Evolutionary conservation across 2,888 invertebrate genomes (phyloP).

Genomic region (Charanyca ferruginea): DNA sequence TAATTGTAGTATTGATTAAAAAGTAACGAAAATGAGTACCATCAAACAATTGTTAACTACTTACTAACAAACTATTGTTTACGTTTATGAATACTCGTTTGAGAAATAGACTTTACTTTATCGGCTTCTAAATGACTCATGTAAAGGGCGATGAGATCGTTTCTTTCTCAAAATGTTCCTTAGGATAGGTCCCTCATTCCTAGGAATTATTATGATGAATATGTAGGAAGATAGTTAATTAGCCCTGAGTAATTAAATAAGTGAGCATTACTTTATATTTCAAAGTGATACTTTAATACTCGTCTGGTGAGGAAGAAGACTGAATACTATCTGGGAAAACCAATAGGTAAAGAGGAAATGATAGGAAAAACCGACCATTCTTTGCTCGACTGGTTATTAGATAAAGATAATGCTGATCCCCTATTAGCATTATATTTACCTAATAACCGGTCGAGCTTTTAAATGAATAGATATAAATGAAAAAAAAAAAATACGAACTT

Average conservation of each 20-base stretch:
- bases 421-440: too few species aligned
- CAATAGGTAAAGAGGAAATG: conserved; percentile 5
- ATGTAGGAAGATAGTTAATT: too few species aligned
- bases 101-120: conserved; percentile 9
- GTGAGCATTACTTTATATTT: not conserved
- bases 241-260: too few species aligned
- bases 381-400: conserved; percentile 2
- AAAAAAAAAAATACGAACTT: too few species aligned
- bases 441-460: too few species aligned
- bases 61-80: not conserved
- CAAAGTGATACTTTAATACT: not conserved
- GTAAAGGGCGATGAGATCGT: too few species aligned
- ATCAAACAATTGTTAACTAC: not conserved
- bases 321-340: conserved; percentile 1
- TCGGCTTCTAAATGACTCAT: too few species aligned
- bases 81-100: conserved; percentile 9
- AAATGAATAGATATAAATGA: too few species aligned
- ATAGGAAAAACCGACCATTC: conserved; percentile 14
- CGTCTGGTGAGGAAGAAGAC: not conserved
- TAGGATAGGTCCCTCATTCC: not conserved
- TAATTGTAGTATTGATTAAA: not conserved
- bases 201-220: not conserved
- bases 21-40: conserved; percentile 11
- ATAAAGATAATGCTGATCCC: not conserved
- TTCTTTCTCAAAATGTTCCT: not conserved